Conservation (phyloP, 2,888 invertebrate genomes). For the Brenthis hecate region DNA sequence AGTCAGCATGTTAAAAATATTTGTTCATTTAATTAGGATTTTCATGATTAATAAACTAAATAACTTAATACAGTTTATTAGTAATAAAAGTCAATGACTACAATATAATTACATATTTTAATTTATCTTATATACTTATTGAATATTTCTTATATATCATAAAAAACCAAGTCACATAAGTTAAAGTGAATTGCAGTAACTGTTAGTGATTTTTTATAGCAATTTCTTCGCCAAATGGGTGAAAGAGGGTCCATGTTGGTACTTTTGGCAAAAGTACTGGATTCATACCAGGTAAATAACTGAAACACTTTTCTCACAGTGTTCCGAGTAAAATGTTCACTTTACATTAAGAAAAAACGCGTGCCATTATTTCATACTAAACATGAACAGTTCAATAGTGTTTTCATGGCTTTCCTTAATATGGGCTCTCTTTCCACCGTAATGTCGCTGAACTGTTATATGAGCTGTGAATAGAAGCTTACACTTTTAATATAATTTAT, state of each 20-base stretch:
- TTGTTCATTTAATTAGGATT: too few relatives aligned
- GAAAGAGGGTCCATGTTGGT: conserved; percentile 79
- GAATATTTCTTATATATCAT: not conserved
- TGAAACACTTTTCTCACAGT: conserved; percentile 25
- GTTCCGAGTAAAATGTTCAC: conserved; percentile 13
- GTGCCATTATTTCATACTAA: conserved; percentile 24
- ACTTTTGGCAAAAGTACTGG: conserved; percentile 73
- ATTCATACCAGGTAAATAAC: conserved; percentile 66
- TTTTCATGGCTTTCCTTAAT: conserved; percentile 44
- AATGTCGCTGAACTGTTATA: conserved; percentile 26
- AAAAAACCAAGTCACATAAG: not conserved
- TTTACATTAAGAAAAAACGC: conserved; percentile 20
- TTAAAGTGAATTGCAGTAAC: conserved; percentile 12
- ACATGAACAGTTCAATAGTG: conserved; percentile 11
- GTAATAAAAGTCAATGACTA: too few relatives aligned
- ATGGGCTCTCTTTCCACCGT: conserved; percentile 66
- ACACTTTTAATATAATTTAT: not conserved
- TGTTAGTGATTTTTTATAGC: conserved; percentile 61
- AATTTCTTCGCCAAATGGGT: conserved; percentile 75
- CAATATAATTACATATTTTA: too few relatives aligned
- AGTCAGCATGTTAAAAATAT: too few relatives aligned
- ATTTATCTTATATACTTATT: not conserved
- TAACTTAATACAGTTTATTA: too few relatives aligned
- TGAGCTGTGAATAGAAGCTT: not conserved
- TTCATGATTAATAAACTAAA: too few relatives aligned